phyloP scores from a whole-genome alignment of 2,797 vertebrate species.

The Sebastes oblongus region DNA sequence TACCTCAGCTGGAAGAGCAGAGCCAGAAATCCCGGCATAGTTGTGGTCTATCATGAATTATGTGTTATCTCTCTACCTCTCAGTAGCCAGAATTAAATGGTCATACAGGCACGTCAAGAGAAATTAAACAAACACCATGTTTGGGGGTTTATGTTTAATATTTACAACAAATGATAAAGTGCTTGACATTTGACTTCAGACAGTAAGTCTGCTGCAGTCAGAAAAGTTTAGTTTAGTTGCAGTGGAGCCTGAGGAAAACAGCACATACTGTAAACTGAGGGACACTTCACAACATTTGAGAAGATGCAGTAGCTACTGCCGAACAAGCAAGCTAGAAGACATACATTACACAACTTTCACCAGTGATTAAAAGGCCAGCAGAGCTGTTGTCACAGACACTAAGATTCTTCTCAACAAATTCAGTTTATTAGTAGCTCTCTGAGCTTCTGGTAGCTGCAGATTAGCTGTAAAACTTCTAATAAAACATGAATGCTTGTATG shows the following conservation, averaged over 20 bases:
- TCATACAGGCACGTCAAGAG: not conserved
- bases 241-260: not conserved
- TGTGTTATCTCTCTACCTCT: not conserved
- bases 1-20: not conserved
- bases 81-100: not conserved
- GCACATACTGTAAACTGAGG: not conserved
- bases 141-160: not conserved
- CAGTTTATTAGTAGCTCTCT: not conserved
- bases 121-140: not conserved
- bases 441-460: not conserved
- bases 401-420: not conserved
- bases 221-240: not conserved
- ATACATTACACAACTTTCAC: not conserved
- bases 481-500: slow-evolving; percentile 16
- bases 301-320: not conserved
- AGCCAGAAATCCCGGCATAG: not conserved
- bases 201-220: not conserved
- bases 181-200: not conserved
- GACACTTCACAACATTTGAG: not conserved
- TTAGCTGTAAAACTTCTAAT: not conserved
- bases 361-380: not conserved
- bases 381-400: not conserved
- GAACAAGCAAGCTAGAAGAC: not conserved
- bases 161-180: not conserved
- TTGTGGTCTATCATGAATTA: not conserved